Evolutionary conservation across 2,888 invertebrate genomes (phyloP), one percentile per base, ranked within the genome.

Genomic region (Bombylius major): DNA sequence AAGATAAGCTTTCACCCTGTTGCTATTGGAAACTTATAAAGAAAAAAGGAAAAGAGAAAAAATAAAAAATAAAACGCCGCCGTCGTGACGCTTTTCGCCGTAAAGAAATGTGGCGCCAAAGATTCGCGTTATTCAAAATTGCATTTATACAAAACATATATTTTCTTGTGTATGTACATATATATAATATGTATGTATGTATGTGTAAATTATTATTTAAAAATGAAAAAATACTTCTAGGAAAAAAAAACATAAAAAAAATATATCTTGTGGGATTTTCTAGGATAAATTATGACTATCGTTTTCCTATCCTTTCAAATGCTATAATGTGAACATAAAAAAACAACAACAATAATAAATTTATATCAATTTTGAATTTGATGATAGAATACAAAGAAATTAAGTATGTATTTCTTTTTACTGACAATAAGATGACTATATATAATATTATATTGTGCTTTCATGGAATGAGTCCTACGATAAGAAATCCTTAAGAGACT

Each of bases 61-160:
- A 23, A 61, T 58, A 59, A 55, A 61, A 51, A 56, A 56, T 55
- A 60, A 50, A 53, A 59, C 59, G 62, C 57, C 64, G 64, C 64
- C 64, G 64, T 63, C 64, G 60, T 63, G 64, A 63, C 64, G 64
- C 60, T 64, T 60, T 55, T 47, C 44, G 47, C 55, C 58, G 58
- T 60, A 54, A 60, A 64, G 64, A 63, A 61, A 61, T 61, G 59
- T 62, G 64, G 63, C 64, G 64, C 64, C 64, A 61, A 61, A 59
- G 59, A 60, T 54, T 54, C 50, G 50, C 34, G 13, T 33, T 32
- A 14, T n/a, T 45, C 31, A 32, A 54, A 54, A 42, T 54, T 49
- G 50, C 49, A 49, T 54, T 49, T 49, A 50, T 54, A 23, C 23
- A 23, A 23, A 3, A 23, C 23, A 23, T 23, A 23, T 23, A 23